Base-by-base conservation (phyloP, 2,888 invertebrate species). In the Agrotis ipsilon region DNA sequence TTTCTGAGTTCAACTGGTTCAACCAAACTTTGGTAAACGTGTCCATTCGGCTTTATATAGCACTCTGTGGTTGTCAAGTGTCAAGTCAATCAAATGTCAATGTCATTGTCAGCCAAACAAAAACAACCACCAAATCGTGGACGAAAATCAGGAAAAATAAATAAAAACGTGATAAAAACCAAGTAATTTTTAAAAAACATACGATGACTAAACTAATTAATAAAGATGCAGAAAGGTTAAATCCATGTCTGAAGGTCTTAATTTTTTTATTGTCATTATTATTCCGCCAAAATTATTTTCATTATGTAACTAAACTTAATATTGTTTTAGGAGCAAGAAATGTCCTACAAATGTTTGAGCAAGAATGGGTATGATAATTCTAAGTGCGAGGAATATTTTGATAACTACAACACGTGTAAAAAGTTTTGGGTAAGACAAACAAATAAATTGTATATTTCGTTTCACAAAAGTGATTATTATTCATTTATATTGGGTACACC, bases 321-420 rank as follows among this genome's bases (percentile, higher is more conserved):
- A 69, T 86, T 80, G 66, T 96, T 96, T 86, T 89, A 98, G 98
- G 98, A 98, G 91, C 97, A 98, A 88, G 96, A 97, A 64, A 91
- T 97, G 84, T 97, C 98, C 0, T 97, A 97, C 72, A 97, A 97
- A 89, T 98, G 98, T 87, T 94, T 98, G 24, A 96, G 97, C 85
- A 97, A 97, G 64, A 97, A 97, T 89, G 97, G 97, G 83, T 98
- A 96, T 86, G 97, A 98, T 80, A 96, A 96, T 64, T 96, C 96
- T 0, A 97, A 97, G 87, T 98, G 98, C 88, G 92, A 94, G 85
- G 70, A 92, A 0, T 97, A 97, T 89, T 98, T 98, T 88, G 96
- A 97, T 49, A 98, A 98, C 91, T 98, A 98, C 88, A 98, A 97
- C 76, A 97, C 96, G 5, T 98, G 98, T 91, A 98, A 97, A 91